Conservation (phyloP, 2,113 vertebrate species). For the Oxyura jamaicensis region DNA sequence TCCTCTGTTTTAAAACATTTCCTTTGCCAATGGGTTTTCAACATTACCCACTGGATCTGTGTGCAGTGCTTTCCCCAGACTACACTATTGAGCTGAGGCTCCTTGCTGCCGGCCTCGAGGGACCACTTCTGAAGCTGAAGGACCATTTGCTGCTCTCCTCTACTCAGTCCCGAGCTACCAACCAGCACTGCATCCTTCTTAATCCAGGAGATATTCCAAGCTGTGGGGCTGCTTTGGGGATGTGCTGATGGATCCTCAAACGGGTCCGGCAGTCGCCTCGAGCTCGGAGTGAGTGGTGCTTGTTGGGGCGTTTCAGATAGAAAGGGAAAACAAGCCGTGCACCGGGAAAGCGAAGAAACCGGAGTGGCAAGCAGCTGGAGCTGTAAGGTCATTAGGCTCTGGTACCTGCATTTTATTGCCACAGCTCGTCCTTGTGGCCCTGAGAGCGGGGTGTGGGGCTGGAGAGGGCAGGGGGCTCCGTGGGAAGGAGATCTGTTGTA, state of each 20-base stretch:
- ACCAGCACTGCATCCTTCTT: background rate
- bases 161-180: background rate
- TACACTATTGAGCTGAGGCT: background rate
- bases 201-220: background rate
- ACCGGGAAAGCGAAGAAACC: background rate
- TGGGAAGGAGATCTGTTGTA: background rate
- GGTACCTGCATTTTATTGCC: background rate
- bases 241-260: background rate
- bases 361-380: background rate
- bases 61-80: background rate
- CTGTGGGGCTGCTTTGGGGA: background rate
- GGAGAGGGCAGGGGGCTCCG: background rate
- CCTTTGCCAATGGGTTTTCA: slow-evolving; percentile 53
- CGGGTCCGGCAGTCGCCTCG: background rate
- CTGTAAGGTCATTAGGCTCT: background rate
- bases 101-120: slow-evolving; percentile 23
- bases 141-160: background rate
- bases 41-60: slow-evolving; percentile 6
- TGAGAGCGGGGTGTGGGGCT: background rate
- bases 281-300: background rate
- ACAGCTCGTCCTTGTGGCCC: background rate
- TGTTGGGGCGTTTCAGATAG: background rate
- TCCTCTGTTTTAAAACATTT: slow-evolving; percentile 38
- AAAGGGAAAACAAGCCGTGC: background rate
- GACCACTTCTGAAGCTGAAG: slow-evolving; percentile 9